Evolutionary conservation across 92 coral and sea anemone species (phyloP), one percentile per base, ranked within the genome.

Genomic region (Actinostola sp.): DNA sequence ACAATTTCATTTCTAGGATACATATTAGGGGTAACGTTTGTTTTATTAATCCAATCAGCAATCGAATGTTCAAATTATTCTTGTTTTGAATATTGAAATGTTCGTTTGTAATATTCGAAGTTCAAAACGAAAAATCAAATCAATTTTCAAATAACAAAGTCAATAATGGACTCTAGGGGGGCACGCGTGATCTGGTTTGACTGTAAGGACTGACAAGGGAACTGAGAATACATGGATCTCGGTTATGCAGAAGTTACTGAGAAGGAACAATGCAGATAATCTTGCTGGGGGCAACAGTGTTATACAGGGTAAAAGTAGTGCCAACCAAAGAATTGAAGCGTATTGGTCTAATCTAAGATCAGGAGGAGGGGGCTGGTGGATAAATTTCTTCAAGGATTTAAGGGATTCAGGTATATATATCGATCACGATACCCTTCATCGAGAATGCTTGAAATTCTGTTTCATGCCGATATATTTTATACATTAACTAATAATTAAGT

Each of bases 281-380:
- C 63, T 84, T 42, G 71, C 77, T 13, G 80, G 66, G 23, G 42
- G 61, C 16, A 51, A 58, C 54, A 79, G 89, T 78, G 78, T 77
- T 64, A 27, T 78, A 19, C 42, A 71, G 45, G 85, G 89, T 14
- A 84, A 78, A 71, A 78, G 82, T 64, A 66, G 72, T 33, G 78
- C 51, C 27, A 85, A 67, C 36, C 78, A 73, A 17, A 52, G 86
- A 19, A 84, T 73, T 19, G 81, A 79, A 39, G 39, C 82, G 16
- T 85, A 68, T 67, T 67, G 85, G 86, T 72, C 86, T 31, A 63
- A 78, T 25, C 70, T 66, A 4, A 60, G 77, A 4, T 38, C 52
- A 30, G 82, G 86, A 38, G 74, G 82, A 44, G 77, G 77, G 8
- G 85, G 86, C 0, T 85, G 85, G 86, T 83, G 83, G 67, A 70